phyloP scores from a whole-genome alignment of 2,113 vertebrate genomes.

The Gavia stellata region DNA sequence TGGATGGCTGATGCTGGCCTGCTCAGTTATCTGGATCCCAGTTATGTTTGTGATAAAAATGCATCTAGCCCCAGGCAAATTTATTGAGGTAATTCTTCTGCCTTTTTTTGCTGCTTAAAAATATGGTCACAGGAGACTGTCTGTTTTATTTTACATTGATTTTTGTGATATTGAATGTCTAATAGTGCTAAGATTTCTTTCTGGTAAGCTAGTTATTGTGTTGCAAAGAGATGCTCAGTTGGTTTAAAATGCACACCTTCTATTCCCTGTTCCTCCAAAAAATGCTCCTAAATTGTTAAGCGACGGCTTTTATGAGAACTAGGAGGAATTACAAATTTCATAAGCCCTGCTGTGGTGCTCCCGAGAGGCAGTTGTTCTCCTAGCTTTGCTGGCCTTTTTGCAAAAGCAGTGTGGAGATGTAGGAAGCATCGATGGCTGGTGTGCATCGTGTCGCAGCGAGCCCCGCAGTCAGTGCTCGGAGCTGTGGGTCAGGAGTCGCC shows the following conservation, averaged over 20 bases:
- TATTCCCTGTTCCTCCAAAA: background rate
- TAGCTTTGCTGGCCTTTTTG: background rate
- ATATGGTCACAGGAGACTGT: background rate
- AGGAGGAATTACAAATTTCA: background rate
- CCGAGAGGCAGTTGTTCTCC: background rate
- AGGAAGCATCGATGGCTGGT: background rate
- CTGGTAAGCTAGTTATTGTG: conserved; percentile 6
- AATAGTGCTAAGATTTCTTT: background rate
- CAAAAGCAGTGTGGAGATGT: fast-evolving
- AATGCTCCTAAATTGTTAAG: background rate
- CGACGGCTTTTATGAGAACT: background rate
- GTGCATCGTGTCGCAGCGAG: fast-evolving
- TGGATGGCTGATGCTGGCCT: conserved; percentile 95
- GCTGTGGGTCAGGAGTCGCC: fast-evolving
- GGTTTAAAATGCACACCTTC: background rate
- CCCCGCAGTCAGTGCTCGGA: background rate
- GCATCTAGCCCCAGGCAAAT: conserved; percentile 89
- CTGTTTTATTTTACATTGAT: background rate
- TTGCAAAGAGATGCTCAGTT: background rate
- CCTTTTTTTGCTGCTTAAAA: background rate
- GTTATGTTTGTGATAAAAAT: conserved; percentile 98
- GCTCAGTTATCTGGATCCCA: conserved; percentile 98
- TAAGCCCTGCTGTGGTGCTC: background rate
- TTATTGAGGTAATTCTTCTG: conserved; percentile 84
- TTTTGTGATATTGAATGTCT: background rate